Base-by-base conservation (phyloP, 2,888 invertebrate species). In the Gasteruption jaculator region DNA sequence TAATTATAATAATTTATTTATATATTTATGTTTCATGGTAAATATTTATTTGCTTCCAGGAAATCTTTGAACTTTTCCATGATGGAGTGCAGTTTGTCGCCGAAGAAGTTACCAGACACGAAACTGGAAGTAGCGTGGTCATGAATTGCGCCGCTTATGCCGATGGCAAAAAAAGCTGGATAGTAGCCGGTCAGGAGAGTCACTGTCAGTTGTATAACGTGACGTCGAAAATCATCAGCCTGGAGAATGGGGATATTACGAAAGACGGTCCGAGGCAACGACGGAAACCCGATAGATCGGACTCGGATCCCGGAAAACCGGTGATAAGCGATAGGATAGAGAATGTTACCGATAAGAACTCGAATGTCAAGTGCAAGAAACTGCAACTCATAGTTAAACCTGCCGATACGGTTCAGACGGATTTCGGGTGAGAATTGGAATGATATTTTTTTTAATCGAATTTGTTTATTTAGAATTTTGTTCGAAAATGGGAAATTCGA, bases 141-240 rank as follows among this genome's bases (percentile, higher is more conserved):
- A 94, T 94, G 94, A 93, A 92, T 63, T 88, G 89, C 65, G 82
- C 88, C 0, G 81, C 87, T 4, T 79, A 79, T 45, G 84, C 79
- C 53, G 77, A 82, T 51, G 82, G 82, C 29, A 85, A 86, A 56
- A 80, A 82, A 58, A 85, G 84, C 10, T 86, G 85, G 71, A 73
- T 94, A 36, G 87, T 89, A 2, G 91, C 91, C 6, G 95, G 95
- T 1, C 89, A 92, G 72, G 93, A 94, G 73, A 90, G 88, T 50
- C 87, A 91, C 61, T 91, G 90, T 63, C 90, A 91, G 66, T 74
- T 91, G 57, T 92, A 91, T 64, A 80, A 79, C 63, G 85, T 90
- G 3, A 71, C 72, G 44, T 71, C 71, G 34, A 71, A 74, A 42
- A 64, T 77, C 40, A 68, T 75, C 12, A 59, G 57, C 1, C 53